Evolutionary conservation across 2,113 vertebrate species (phyloP).

Genomic region (Ceyx margarethae): DNA sequence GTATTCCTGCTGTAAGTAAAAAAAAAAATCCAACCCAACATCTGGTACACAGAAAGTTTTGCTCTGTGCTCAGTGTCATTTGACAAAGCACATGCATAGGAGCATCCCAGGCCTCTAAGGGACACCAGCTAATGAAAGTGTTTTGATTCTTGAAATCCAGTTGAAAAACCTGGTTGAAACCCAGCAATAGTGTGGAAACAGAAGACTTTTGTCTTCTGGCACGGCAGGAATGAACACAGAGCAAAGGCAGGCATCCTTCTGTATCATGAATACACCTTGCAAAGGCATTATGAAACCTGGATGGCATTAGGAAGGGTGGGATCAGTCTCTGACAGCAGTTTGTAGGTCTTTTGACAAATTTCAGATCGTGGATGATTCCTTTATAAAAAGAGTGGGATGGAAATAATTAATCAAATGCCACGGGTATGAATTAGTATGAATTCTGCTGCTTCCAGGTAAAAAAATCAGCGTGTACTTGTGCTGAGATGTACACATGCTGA

Average conservation of each 20-base stretch:
- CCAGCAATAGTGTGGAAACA: neutral
- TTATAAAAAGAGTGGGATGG: neutral
- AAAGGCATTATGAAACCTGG: neutral
- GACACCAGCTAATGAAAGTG: neutral
- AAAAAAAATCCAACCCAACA: neutral
- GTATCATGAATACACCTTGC: neutral
- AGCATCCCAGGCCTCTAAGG: neutral
- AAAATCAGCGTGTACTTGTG: neutral
- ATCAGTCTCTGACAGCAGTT: neutral
- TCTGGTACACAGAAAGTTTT: neutral
- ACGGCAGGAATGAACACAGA: neutral
- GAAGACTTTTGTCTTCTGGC: neutral
- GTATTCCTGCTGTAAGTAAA: neutral
- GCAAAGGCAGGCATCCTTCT: neutral
- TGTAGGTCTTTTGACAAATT: neutral
- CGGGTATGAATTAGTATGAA: neutral
- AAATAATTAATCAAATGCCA: neutral
- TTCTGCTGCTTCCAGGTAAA: neutral
- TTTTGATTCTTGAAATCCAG: neutral
- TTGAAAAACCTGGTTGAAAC: neutral
- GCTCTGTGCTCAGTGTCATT: neutral
- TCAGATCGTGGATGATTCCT: neutral
- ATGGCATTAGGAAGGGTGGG: neutral
- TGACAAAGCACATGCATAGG: accelerated
- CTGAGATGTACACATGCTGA: neutral